Evolutionary conservation across 2,113 vertebrate genomes (phyloP), one percentile per base, ranked within the genome.

Genomic region (Gavialis gangeticus): DNA sequence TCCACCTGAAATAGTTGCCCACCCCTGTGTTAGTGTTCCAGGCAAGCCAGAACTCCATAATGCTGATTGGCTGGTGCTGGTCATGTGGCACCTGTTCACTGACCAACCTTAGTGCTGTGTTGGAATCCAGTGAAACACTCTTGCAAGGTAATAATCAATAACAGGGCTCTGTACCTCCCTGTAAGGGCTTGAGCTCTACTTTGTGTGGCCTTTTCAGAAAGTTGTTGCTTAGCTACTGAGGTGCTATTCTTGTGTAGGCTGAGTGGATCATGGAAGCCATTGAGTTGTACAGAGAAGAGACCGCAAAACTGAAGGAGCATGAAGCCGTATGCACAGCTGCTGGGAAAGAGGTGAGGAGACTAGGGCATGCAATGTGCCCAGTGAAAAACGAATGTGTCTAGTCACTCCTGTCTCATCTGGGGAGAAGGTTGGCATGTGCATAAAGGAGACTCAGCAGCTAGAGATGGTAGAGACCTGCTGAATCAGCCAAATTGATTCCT

Each of bases 241-340:
- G 27, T 64, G 75, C 67, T 2, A 1, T 88, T 95, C 60, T 87
- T 79, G 46, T 19, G 55, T 92, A 99, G 99, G 99, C 99, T 0
- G 99, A 99, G 97, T 97, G 98, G 80, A 99, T 99, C 97, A 99
- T 99, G 99, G 99, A 99, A 97, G 99, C 99, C 66, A 76, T 99
- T 0, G 99, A 99, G 91, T 97, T 99, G 1, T 98, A 99, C 90
- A 98, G 98, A 92, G 99, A 98, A 75, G 99, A 99, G 96, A 98
- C 16, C 60, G 98, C 97, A 84, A 99, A 99, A 95, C 91, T 98
- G 90, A 98, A 98, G 75, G 99, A 99, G 62, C 98, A 99, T 90
- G 98, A 93, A 92, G 98, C 97, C 19, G 97, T 98, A 59, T 99
- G 99, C 94, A 97, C 98, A 97, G 97, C 96, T 17, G 98, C 98